Conservation (phyloP, 2,888 invertebrate genomes). For the Dorcus parallelipipedus region DNA sequence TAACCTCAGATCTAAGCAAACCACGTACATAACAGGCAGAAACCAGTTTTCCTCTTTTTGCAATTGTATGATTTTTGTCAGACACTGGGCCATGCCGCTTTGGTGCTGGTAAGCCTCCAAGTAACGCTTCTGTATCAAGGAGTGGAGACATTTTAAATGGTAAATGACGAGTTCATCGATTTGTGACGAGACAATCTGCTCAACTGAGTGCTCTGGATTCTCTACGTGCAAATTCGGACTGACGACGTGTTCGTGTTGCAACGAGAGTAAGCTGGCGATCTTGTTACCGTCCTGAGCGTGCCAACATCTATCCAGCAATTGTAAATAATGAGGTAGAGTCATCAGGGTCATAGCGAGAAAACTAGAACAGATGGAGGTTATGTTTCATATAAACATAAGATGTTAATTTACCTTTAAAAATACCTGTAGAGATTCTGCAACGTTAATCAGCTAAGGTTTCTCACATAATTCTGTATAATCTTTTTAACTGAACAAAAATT, state of each 20-base stretch:
- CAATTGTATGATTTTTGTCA: conserved; percentile 78
- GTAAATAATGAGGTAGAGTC: conserved; percentile 47
- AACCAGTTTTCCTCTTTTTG: conserved; percentile 97
- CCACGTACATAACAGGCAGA: conserved; percentile 86
- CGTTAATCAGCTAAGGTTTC: neutral
- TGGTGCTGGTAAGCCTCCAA: conserved; percentile 76
- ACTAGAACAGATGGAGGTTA: neutral
- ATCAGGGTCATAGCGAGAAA: conserved; percentile 37
- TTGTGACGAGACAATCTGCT: conserved; percentile 67
- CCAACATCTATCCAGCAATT: conserved; percentile 59
- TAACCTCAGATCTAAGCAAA: conserved; percentile 86
- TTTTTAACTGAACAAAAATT: no score
- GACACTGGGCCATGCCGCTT: conserved; percentile 69
- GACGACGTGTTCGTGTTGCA: conserved; percentile 69
- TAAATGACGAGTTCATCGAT: conserved; percentile 71
- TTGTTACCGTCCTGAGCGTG: conserved; percentile 60
- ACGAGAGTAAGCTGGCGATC: conserved; percentile 60
- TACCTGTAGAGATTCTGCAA: neutral
- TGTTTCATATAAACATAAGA: neutral
- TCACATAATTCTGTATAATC: no score
- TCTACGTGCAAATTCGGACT: conserved; percentile 68
- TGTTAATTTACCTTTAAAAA: neutral
- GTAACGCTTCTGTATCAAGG: conserved; percentile 52
- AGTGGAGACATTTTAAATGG: conserved; percentile 68
- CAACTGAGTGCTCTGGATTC: conserved; percentile 67